Evolutionary conservation across 1,140 invertebrate genomes (phyloP), one percentile per base, ranked within the genome.

Genomic region (Bacillus rossius): DNA sequence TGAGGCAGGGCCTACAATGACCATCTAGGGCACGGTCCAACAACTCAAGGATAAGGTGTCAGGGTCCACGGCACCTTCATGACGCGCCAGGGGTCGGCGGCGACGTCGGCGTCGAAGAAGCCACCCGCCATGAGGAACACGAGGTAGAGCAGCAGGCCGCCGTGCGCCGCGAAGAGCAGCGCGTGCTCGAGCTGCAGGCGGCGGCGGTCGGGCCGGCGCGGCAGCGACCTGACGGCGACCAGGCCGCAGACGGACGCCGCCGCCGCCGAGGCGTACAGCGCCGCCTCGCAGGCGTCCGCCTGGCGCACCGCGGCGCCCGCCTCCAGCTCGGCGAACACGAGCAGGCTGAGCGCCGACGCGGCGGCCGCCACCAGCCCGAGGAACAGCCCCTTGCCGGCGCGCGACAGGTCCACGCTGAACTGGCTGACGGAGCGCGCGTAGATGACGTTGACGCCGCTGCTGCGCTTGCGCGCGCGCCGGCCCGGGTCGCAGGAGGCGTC

Each of bases 271-370:
- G 14, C 23, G 16, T 50, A 50, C 10, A 50, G 19, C 7, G 37
- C 20, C 13, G 48, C 37, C 48, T 50, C 48, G 23, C 48, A 50
- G 8, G 34, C n/a, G 23, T 50, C 37, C 10, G 37, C 48, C 48
- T 50, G 48, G 19, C 16, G 3, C 19, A 25, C 16, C 37, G 48
- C 29, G 29, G 29, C 29, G 49, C 85, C 84, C 55, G 88, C 85
- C n/a, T n/a, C n/a, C 4, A 93, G 76, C 1, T 95, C 91, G 73
- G 94, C 94, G 75, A 94, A 95, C 76, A 94, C 89, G 47, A 94
- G 94, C 53, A 94, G 81, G 17, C 89, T 88, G 57, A 96, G 91
- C 23, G 95, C 89, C 2, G 92, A 94, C 38, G 91, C 74, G 2
- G 94, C 91, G 40, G 91, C 86, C 2, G 92, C 76, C 8, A 94